Evolutionary conservation across 1,140 invertebrate genomes (phyloP), one percentile per base, ranked within the genome.

Genomic region (Zaprionus vittiger): DNA sequence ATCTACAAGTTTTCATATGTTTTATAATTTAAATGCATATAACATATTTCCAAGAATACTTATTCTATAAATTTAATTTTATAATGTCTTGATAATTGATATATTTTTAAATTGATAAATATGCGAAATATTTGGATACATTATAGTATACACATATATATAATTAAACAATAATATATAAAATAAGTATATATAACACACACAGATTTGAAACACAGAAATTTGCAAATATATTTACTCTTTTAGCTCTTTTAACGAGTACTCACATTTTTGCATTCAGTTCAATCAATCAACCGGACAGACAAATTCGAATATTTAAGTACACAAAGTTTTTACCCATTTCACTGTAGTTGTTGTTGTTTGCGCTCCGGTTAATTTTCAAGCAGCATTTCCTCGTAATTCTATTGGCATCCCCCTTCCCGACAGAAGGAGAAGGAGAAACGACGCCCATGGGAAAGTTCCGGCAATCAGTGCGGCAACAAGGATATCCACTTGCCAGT

Each of bases 341-440:
- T 37, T 52, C 49, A 17, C 3, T 47, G 41, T 47, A 9, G 41
- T 47, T 38, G 12, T 38, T 38, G 37, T 15, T 38, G 37, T 38
- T 38, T 63, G 66, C 67, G 67, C 77, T 74, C 59, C 24, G 71
- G 71, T 83, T 83, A 79, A 89, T 81, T 81, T 80, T 37, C 68
- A 62, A 73, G 66, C 73, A 83, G 61, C 17, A 24, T 89, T 87
- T 44, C 20, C 22, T 17, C 54, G 71, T 80, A 78, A 87, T 87
- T 80, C 74, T 59, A 80, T 72, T 83, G 83, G 67, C 70, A 83
- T 71, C 75, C 80, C 66, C 57, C 26, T 28, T 1, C 6, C 28
- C 28, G 1, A 2, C 28, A 47, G 5, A 0, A 41, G 15, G 6
- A 34, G 31, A 34, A 34, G 31, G 0, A 11, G 38, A 2, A 55